A percentile compares a stretch with the other conserved stretches of the same genome.
These are phyloP conservation scores for Caerostris extrusa DNA, from an alignment of 1,140 invertebrate species.

Conservation along the genomic window DNA sequence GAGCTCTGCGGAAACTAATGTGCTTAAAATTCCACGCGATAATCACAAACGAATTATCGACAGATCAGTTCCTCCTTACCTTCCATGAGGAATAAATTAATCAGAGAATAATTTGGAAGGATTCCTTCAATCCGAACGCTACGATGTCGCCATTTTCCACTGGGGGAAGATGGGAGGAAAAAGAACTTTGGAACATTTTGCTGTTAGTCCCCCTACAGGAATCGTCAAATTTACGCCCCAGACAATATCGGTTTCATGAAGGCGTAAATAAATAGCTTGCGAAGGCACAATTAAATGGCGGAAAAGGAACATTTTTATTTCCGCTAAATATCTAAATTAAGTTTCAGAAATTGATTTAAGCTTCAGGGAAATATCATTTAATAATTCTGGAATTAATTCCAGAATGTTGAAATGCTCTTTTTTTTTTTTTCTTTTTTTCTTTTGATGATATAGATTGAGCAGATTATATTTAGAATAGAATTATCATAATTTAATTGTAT, in stretches of 20 bases:
- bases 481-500: background rate
- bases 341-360: slow-evolving; percentile 48
- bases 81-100: slow-evolving; percentile 13
- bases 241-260: slow-evolving; percentile 34
- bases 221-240: slow-evolving; percentile 31
- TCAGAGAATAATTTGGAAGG: slow-evolving; percentile 15
- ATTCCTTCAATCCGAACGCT: background rate
- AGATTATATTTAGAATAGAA: background rate
- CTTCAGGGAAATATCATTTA: background rate
- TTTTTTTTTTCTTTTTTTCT: background rate
- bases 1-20: background rate
- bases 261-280: slow-evolving; percentile 27
- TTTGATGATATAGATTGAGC: background rate
- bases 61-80: background rate
- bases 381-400: slow-evolving; percentile 26
- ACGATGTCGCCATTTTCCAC: background rate
- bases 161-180: background rate
- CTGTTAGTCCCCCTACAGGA: background rate
- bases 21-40: background rate
- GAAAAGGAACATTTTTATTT: slow-evolving; percentile 46
- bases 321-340: slow-evolving; percentile 44
- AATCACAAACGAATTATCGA: background rate
- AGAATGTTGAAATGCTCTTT: background rate
- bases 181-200: background rate
- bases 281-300: slow-evolving; percentile 35